Evolutionary conservation across 2,113 vertebrate species (phyloP).

Genomic region (Salvelinus sp.): DNA sequence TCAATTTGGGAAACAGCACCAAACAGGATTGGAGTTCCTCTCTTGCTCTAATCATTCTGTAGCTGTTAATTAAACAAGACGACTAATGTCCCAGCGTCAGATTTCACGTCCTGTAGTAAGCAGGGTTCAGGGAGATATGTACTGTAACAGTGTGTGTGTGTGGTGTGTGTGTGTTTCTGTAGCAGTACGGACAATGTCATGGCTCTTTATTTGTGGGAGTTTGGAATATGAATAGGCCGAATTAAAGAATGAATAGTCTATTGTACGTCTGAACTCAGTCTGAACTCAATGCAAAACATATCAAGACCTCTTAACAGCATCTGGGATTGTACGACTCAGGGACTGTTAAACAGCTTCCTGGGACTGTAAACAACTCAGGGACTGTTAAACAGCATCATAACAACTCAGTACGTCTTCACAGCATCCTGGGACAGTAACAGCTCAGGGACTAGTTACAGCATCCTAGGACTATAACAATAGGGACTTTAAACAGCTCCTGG

Average conservation of each 20-base stretch:
- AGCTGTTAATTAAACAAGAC: constrained; percentile 65
- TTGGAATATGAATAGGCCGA: not conserved
- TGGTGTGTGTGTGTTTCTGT: too few species aligned
- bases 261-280: constrained; percentile 18
- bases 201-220: constrained; percentile 9
- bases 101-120: constrained; percentile 21
- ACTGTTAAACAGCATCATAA: too few species aligned
- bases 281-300: not conserved
- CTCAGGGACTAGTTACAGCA: too few species aligned
- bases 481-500: too few species aligned
- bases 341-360: too few species aligned
- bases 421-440: not conserved
- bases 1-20: not conserved
- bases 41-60: constrained; percentile 38
- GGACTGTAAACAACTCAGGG: too few species aligned
- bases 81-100: constrained; percentile 46
- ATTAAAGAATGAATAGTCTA: not conserved
- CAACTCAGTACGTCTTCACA: too few species aligned
- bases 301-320: not conserved
- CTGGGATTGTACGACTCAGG: not conserved
- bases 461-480: too few species aligned
- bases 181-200: constrained; percentile 17
- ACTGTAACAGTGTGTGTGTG: not conserved
- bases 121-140: constrained; percentile 39
- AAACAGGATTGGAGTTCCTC: constrained; percentile 48